These are phyloP conservation scores for Falco columbarius DNA, from an alignment of 2,797 vertebrate species.

Conservation along the genomic window DNA sequence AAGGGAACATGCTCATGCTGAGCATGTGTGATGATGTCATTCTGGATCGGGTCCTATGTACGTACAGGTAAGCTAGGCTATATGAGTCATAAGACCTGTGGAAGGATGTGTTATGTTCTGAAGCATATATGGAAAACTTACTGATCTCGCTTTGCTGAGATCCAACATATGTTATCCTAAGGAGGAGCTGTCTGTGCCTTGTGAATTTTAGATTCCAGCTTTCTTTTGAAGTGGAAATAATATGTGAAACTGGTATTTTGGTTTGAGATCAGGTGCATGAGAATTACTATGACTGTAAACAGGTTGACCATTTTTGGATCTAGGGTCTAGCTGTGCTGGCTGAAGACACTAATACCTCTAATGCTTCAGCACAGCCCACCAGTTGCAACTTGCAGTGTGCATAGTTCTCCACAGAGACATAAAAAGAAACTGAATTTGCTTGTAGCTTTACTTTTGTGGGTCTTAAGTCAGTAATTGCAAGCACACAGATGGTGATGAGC, in stretches of 20 bases:
- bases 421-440: not conserved
- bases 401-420: not conserved
- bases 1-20: not conserved
- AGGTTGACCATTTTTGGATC: not conserved
- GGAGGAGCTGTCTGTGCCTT: not conserved
- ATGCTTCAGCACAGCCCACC: not conserved
- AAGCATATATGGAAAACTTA: not conserved
- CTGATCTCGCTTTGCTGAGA: not conserved
- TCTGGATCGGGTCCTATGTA: not conserved
- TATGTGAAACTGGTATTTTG: not conserved
- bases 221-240: not conserved
- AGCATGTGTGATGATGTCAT: not conserved
- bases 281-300: not conserved
- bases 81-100: not conserved
- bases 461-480: not conserved
- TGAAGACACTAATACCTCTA: not conserved
- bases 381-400: not conserved
- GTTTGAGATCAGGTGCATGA: not conserved
- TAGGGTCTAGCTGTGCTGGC: not conserved
- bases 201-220: not conserved
- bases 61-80: not conserved
- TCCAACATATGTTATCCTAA: rapidly evolving
- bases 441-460: not conserved
- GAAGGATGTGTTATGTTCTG: not conserved
- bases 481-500: not conserved